A percentile compares a stretch with the other conserved stretches of the same genome.
Conservation (phyloP, 2,113 vertebrate genomes). For the Limanda limanda region DNA sequence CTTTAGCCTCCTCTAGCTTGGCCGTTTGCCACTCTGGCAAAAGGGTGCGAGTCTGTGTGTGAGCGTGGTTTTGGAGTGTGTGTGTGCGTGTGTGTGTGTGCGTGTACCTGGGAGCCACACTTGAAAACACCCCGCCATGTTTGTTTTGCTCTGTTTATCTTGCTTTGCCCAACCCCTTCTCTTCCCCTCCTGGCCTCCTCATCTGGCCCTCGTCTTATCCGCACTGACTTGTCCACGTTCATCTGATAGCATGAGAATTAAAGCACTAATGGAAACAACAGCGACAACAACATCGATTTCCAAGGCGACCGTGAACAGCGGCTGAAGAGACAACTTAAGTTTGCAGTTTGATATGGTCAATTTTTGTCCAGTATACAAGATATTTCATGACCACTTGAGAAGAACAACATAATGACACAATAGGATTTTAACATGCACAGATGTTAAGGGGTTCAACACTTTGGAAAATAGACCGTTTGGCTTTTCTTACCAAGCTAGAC, state of each 20-base stretch:
- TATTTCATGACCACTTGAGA: not conserved
- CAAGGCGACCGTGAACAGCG: not conserved
- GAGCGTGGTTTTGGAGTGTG: slow-evolving; percentile 34
- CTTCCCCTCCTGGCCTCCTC: slow-evolving; percentile 37
- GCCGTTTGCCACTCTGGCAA: slow-evolving; percentile 36
- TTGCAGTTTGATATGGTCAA: not conserved
- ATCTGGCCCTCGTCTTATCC: slow-evolving; percentile 38
- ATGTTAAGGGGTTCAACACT: too few species aligned
- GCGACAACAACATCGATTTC: slow-evolving; percentile 13
- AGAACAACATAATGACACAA: not conserved
- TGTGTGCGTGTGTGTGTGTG: slow-evolving; percentile 42
- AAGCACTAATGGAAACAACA: slow-evolving; percentile 37
- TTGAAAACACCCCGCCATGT: slow-evolving; percentile 61
- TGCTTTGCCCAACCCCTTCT: slow-evolving; percentile 52
- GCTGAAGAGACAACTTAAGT: not conserved
- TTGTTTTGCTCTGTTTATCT: slow-evolving; percentile 76
- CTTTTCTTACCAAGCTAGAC: too few species aligned
- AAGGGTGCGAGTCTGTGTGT: slow-evolving; percentile 26
- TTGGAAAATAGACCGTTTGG: too few species aligned
- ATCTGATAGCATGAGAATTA: slow-evolving; percentile 39
- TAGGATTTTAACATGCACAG: not conserved
- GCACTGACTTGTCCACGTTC: slow-evolving; percentile 12
- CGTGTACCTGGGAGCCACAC: slow-evolving; percentile 62
- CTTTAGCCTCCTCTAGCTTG: slow-evolving; percentile 36
- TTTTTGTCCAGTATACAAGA: not conserved